A percentile compares a stretch with the other conserved stretches of the same genome.
Evolutionary conservation across 1,140 invertebrate genomes (phyloP).

Genomic region (Battus philenor): DNA sequence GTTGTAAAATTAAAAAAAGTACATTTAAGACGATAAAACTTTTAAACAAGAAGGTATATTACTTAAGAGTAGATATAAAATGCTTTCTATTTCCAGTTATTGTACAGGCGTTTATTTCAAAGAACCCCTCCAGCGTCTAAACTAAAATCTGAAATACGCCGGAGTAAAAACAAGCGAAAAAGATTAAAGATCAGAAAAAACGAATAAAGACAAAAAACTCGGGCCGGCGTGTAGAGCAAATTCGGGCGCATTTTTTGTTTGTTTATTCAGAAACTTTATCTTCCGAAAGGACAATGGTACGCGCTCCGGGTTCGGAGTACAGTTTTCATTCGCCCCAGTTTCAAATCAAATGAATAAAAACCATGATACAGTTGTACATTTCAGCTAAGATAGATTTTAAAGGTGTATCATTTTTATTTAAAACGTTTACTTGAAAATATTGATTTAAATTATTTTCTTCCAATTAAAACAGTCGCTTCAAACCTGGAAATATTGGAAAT

Average conservation of each 20-base stretch:
- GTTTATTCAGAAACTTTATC: constrained; percentile 15
- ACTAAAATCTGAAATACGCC: neutral
- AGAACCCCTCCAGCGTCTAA: no score
- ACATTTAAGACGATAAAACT: no score
- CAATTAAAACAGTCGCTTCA: no score
- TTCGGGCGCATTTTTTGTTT: constrained; percentile 10
- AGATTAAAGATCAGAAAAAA: neutral
- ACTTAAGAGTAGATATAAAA: no score
- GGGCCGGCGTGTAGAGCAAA: constrained; percentile 6
- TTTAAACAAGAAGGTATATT: no score
- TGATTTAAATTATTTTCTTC: no score
- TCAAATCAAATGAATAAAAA: constrained; percentile 6
- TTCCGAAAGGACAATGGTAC: constrained; percentile 14
- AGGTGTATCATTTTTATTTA: no score
- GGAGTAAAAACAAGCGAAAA: neutral
- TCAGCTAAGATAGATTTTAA: no score
- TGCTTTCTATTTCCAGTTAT: no score
- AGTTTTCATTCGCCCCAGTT: constrained; percentile 1
- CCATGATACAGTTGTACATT: neutral
- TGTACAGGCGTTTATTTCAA: no score
- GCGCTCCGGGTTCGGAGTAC: neutral
- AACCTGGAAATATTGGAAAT: no score
- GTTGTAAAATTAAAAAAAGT: neutral
- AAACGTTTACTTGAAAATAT: no score
- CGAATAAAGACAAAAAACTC: constrained; percentile 2